phyloP scores from a whole-genome alignment of 2,113 vertebrate species.

The Turdus rufiventris region DNA sequence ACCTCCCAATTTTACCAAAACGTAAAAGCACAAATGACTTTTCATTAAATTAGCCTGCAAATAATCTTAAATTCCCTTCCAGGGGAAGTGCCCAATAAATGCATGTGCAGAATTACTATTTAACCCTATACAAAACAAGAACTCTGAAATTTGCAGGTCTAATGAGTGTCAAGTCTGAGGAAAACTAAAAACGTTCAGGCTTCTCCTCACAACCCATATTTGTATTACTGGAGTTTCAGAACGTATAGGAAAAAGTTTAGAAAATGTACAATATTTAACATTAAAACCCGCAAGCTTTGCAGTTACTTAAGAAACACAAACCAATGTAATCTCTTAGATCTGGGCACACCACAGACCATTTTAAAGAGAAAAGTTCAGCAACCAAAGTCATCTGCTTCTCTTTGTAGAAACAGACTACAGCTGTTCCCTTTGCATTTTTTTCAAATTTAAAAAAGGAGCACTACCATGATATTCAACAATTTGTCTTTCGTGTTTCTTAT shows the following conservation, averaged over 20 bases:
- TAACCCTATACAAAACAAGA: not conserved
- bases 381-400: slow-evolving; percentile 50
- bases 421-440: slow-evolving; percentile 18
- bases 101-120: not conserved
- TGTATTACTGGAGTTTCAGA: not conserved
- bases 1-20: not conserved
- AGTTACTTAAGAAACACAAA: slow-evolving; percentile 18
- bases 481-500: not conserved
- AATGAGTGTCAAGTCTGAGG: not conserved
- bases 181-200: not conserved
- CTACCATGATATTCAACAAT: not conserved
- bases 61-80: not conserved
- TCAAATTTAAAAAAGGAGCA: not conserved
- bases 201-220: not conserved
- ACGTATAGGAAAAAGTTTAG: not conserved
- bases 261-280: not conserved
- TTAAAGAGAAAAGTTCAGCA: slow-evolving; percentile 28
- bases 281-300: not conserved
- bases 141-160: not conserved
- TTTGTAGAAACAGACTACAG: slow-evolving; percentile 37
- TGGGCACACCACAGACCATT: slow-evolving; percentile 13
- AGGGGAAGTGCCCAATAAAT: not conserved
- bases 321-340: slow-evolving; percentile 37
- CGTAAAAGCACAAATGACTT: not conserved
- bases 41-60: not conserved